Conservation (phyloP, 2,113 vertebrate genomes). For the Brachyhypopomus gauderio region DNA sequence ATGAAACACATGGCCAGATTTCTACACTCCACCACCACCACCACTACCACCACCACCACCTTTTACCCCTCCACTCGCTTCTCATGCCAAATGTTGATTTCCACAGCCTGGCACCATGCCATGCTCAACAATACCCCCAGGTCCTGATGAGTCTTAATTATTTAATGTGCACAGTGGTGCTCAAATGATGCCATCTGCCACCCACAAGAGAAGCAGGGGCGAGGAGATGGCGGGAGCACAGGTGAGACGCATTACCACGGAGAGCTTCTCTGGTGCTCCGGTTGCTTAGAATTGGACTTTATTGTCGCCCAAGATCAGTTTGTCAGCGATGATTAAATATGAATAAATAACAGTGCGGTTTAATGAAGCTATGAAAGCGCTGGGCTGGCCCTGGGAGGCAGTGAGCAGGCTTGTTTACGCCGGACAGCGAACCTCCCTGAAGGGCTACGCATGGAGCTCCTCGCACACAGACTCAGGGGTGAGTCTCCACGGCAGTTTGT, state of each 20-base stretch:
- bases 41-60: too few relatives aligned
- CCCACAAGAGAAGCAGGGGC: slow-evolving; percentile 59
- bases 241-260: slow-evolving; percentile 32
- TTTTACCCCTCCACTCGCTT: slow-evolving; percentile 33
- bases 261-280: slow-evolving; percentile 41
- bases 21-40: slow-evolving; percentile 12
- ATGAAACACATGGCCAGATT: slow-evolving; percentile 34
- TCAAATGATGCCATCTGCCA: slow-evolving; percentile 76
- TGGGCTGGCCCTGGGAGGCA: slow-evolving; percentile 32
- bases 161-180: slow-evolving; percentile 76
- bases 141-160: slow-evolving; percentile 79
- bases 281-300: slow-evolving; percentile 45
- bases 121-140: slow-evolving; percentile 69
- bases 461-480: not conserved
- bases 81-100: slow-evolving; percentile 60
- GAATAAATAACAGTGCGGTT: slow-evolving; percentile 44
- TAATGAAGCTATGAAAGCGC: slow-evolving; percentile 41
- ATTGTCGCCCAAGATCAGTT: slow-evolving; percentile 36
- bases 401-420: slow-evolving; percentile 39
- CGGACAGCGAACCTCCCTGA: slow-evolving; percentile 1
- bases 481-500: not conserved
- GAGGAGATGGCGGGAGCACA: slow-evolving; percentile 51
- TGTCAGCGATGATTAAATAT: slow-evolving; percentile 53
- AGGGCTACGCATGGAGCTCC: slow-evolving; percentile 14
- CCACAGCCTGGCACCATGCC: slow-evolving; percentile 65